Conservation (phyloP, 1,140 invertebrate species). For the Trialeurodes vaporariorum region DNA sequence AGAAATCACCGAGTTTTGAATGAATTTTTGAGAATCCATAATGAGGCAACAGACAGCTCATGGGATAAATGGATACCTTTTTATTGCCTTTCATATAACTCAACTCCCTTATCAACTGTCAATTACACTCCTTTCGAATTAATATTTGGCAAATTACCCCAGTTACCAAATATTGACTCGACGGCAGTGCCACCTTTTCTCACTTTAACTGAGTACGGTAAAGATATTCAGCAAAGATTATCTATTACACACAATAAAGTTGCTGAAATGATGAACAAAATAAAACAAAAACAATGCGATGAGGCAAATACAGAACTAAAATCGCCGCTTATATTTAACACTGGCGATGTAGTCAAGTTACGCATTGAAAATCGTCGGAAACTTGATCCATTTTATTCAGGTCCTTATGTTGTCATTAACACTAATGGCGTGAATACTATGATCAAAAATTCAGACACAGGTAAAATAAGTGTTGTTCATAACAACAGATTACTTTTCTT, state of each 20-base stretch:
- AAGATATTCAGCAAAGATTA: background rate
- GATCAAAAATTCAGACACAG: background rate
- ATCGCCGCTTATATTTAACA: background rate
- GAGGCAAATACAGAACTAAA: background rate
- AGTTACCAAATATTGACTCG: background rate
- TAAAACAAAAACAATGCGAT: background rate
- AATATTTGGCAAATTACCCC: background rate
- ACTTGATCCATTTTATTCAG: background rate
- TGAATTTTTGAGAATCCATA: slow-evolving; percentile 31
- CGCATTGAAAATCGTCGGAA: background rate
- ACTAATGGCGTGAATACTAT: background rate
- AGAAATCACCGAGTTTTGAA: slow-evolving; percentile 31
- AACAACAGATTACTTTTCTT: background rate
- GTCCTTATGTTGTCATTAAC: background rate
- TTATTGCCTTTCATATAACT: background rate
- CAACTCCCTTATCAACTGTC: background rate
- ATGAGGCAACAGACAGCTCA: background rate
- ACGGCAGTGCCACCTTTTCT: background rate
- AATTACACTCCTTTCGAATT: background rate
- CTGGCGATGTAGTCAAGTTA: background rate
- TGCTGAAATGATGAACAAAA: background rate
- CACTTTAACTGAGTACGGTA: background rate
- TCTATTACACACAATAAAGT: background rate
- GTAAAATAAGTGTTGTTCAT: background rate
- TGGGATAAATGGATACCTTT: background rate